Base-by-base conservation (phyloP, 2,113 vertebrate genomes). In the Psilopsiagon aymara region DNA sequence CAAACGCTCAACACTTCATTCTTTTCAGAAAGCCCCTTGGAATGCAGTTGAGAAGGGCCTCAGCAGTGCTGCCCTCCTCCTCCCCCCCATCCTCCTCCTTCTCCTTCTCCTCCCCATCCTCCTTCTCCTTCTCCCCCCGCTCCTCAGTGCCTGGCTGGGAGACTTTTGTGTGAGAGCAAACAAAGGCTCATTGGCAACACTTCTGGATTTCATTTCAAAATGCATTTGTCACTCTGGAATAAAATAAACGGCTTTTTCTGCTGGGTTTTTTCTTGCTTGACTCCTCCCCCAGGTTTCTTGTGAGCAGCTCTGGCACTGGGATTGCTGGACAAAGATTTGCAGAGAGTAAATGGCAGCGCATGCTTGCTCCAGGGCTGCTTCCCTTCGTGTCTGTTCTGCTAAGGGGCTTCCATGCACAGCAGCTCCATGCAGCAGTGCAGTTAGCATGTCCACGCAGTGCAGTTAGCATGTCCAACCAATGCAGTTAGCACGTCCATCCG, bases 101-200 rank as follows among this genome's bases (percentile, higher is more conserved):
- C 44, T 71, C 7, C 53, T 70, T 4, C 11, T 90, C 0, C 29
- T 80, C 9, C 74, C 74, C 17, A 27, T 63, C 1, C 52, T 82
- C 2, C n/a, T 91, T 18, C 57, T 97, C 68, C 87, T 88, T 7
- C 24, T 87, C 94, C 28, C 68, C 15, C 55, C 75, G 7, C 73
- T 83, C 31, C 82, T 93, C 91, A 88, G 91, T 3, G 7, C 59
- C 78, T 1, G 1, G 68, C 80, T 9, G 4, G 93, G 92, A 67
- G 79, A 81, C 81, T 89, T 91, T 87, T 97, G 95, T 92, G 92
- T 27, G 29, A 88, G 81, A 97, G 94, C 95, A 95, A 97, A 97
- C 97, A 98, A 97, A 98, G 97, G 94, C 96, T 96, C 94, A 96
- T 97, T 98, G 97, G 98, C 97, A 97, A 96, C 96, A 88, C 82